Conservation (phyloP, 2,113 vertebrate species). For the Malurus alboscapulatus region DNA sequence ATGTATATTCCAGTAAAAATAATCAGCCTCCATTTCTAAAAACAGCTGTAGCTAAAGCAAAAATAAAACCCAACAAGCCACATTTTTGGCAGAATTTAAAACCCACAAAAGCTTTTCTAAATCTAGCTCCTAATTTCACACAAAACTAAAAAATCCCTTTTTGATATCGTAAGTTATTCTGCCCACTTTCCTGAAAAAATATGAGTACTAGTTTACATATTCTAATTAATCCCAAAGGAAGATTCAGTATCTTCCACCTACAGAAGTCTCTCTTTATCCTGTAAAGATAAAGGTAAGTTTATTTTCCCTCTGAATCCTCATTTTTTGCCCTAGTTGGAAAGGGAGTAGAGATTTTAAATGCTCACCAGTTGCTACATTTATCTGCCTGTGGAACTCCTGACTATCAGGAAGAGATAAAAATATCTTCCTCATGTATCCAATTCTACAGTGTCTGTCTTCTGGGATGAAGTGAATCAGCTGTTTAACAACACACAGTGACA, state of each 20-base stretch:
- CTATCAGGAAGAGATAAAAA: neutral
- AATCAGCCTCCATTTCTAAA: slow-evolving; percentile 1
- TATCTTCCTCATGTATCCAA: neutral
- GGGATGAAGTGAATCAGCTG: neutral
- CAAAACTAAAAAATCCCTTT: neutral
- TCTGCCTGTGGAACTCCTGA: neutral
- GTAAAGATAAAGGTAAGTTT: neutral
- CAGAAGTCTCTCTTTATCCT: neutral
- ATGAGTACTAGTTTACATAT: slow-evolving; percentile 13
- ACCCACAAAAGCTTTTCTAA: neutral
- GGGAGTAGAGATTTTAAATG: neutral
- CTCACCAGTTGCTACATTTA: neutral
- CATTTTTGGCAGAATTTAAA: neutral
- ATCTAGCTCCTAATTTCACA: slow-evolving; percentile 7
- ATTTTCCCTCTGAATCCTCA: neutral
- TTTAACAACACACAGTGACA: neutral
- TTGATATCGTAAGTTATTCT: slow-evolving; percentile 14
- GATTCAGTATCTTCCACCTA: neutral
- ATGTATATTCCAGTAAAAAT: neutral
- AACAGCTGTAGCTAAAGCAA: neutral
- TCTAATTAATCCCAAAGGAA: slow-evolving; percentile 51
- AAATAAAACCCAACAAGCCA: neutral
- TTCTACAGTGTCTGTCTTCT: neutral
- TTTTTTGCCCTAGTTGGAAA: neutral
- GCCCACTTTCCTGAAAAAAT: neutral